Percentiles rank a stretch among this genome's conserved stretches.
Conservation (phyloP, 2,113 vertebrate species). For the Oryzias javanicus region DNA sequence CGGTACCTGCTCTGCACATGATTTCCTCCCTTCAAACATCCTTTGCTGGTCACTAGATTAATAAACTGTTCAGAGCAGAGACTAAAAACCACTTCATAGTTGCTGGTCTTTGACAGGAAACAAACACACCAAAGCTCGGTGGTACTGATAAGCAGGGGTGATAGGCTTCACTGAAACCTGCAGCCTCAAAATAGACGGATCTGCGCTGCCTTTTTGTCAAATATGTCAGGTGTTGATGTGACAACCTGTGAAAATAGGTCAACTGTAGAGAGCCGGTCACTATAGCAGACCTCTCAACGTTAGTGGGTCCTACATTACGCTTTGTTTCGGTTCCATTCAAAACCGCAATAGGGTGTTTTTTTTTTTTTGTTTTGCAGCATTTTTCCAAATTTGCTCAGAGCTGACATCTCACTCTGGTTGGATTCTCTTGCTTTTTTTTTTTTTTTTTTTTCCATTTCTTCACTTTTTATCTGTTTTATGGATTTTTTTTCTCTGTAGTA, state of each 20-base stretch:
- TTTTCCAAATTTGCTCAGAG: neutral
- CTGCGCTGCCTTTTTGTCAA: constrained; percentile 19
- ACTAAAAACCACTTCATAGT: constrained; percentile 57
- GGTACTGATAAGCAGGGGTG: constrained; percentile 23
- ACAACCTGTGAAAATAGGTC: constrained; percentile 43
- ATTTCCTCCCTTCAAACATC: constrained; percentile 21
- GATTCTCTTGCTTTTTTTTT: neutral
- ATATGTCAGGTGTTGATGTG: constrained; percentile 15
- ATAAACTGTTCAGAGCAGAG: constrained; percentile 30
- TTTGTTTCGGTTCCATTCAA: constrained; percentile 5
- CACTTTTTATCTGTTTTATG: neutral
- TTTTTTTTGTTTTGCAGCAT: neutral
- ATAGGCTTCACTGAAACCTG: constrained; percentile 44
- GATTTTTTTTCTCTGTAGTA: too few relatives aligned
- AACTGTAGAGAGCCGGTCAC: constrained; percentile 40
- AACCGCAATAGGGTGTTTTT: neutral
- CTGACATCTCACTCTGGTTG: neutral
- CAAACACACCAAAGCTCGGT: constrained; percentile 33
- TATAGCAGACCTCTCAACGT: constrained; percentile 16
- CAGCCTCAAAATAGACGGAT: constrained; percentile 40
- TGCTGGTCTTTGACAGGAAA: constrained; percentile 61
- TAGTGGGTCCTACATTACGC: neutral
- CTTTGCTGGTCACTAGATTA: constrained; percentile 54
- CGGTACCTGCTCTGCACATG: constrained; percentile 21
- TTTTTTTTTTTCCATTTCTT: neutral